Percentiles rank a stretch among this genome's conserved stretches.
Evolutionary conservation across 2,888 invertebrate species (phyloP).

Genomic region (Meta bourneti): DNA sequence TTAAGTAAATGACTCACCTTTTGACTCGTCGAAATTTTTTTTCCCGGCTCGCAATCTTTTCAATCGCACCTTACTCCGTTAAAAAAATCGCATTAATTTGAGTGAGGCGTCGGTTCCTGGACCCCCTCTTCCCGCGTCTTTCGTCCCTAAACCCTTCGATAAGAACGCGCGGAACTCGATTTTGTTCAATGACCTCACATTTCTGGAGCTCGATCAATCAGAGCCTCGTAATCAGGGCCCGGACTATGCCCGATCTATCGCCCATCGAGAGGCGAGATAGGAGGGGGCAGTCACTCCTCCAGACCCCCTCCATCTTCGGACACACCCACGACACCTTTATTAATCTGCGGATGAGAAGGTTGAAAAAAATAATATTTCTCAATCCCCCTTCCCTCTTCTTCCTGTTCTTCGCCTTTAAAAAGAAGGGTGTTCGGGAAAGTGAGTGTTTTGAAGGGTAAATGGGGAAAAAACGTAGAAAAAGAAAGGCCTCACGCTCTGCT

Average conservation of each 20-base stretch:
- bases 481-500: constrained; percentile 39
- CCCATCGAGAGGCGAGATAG: constrained; percentile 41
- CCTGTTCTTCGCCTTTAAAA: not conserved
- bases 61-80: not conserved
- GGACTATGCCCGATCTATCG: constrained; percentile 31
- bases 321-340: constrained; percentile 77
- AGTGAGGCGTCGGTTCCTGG: not conserved
- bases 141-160: constrained; percentile 16
- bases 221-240: constrained; percentile 46
- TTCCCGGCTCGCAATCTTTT: not conserved
- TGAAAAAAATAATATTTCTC: not conserved
- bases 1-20: constrained; percentile 29
- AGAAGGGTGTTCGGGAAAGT: not conserved
- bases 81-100: constrained; percentile 24
- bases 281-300: constrained; percentile 31
- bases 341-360: constrained; percentile 49
- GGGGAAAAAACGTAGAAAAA: constrained; percentile 16
- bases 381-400: not conserved
- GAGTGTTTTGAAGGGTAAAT: constrained; percentile 6
- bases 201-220: constrained; percentile 54
- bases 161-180: constrained; percentile 49
- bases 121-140: too few relatives aligned
- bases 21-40: constrained; percentile 22
- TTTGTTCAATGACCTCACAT: constrained; percentile 54
- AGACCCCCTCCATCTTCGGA: constrained; percentile 48